These are phyloP conservation scores for Okapia johnstoni DNA, from an alignment of 2,113 vertebrate species.

Conservation along the genomic window DNA sequence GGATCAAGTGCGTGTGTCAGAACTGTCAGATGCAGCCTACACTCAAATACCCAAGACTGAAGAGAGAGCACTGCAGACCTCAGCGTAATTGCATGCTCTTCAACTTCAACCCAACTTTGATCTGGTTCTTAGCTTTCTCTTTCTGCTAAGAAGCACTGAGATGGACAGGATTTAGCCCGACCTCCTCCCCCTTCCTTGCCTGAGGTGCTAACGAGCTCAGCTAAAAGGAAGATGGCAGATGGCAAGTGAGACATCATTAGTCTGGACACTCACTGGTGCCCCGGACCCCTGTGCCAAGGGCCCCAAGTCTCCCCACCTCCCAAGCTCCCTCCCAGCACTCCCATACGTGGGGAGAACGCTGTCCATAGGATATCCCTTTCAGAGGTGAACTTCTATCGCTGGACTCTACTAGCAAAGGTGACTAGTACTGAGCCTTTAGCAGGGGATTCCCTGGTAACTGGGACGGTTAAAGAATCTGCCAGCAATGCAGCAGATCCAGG, in stretches of 20 bases:
- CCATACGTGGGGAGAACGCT: no score
- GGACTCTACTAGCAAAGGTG: background rate
- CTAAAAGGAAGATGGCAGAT: background rate
- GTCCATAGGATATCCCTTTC: background rate
- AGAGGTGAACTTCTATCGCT: background rate
- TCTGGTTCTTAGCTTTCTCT: background rate
- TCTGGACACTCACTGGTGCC: background rate
- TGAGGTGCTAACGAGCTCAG: background rate
- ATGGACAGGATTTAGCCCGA: background rate
- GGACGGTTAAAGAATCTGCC: background rate
- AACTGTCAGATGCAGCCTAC: slow-evolving; percentile 15
- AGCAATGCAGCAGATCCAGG: background rate
- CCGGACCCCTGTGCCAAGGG: rapidly evolving
- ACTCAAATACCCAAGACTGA: background rate
- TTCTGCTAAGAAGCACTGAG: background rate
- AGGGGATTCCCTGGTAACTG: background rate
- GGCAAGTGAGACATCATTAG: background rate
- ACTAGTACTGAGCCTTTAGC: background rate
- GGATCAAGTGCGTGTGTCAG: background rate
- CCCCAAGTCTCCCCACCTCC: background rate
- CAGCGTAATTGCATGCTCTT: rapidly evolving
- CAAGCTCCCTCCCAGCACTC: background rate
- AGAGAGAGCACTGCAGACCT: background rate
- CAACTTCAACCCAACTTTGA: background rate
- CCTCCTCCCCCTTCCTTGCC: background rate